Percentiles rank a stretch among this genome's conserved stretches.
Conservation (phyloP, 2,797 vertebrate species). For the Acanthurus tractus region DNA sequence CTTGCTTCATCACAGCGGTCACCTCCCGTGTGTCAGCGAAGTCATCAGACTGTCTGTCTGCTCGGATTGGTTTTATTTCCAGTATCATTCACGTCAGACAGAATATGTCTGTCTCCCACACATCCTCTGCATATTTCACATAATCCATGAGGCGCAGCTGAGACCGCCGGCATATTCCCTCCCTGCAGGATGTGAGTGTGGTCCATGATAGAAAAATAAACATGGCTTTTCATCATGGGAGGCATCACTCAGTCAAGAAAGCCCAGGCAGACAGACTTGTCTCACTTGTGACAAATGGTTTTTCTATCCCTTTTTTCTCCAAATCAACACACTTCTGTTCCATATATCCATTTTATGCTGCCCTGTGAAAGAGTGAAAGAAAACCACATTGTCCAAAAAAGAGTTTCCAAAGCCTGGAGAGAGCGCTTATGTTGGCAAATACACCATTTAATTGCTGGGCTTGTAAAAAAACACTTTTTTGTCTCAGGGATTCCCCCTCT, state of each 20-base stretch:
- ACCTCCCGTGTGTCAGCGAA: slow-evolving; percentile 56
- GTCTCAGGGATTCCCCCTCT: slow-evolving; percentile 74
- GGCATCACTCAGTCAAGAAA: slow-evolving; percentile 58
- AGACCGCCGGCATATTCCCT: slow-evolving; percentile 64
- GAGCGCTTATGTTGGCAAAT: slow-evolving; percentile 55
- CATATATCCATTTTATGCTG: slow-evolving; percentile 45
- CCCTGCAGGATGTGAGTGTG: slow-evolving; percentile 61
- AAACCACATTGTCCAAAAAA: slow-evolving; percentile 53
- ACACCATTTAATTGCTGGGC: slow-evolving; percentile 45
- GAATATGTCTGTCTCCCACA: slow-evolving; percentile 74
- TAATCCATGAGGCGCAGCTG: slow-evolving; percentile 74
- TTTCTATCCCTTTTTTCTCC: slow-evolving; percentile 28
- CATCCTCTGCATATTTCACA: slow-evolving; percentile 76
- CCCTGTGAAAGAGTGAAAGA: slow-evolving; percentile 40
- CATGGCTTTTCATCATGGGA: slow-evolving; percentile 73
- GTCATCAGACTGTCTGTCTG: slow-evolving; percentile 72
- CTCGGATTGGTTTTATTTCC: slow-evolving; percentile 66
- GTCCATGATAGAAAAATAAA: slow-evolving; percentile 74
- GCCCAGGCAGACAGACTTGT: slow-evolving; percentile 52
- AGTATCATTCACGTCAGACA: slow-evolving; percentile 64
- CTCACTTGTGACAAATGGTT: slow-evolving; percentile 35
- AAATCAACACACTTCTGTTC: slow-evolving; percentile 52
- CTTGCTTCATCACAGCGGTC: slow-evolving; percentile 32
- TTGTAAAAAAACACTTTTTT: slow-evolving; percentile 51
- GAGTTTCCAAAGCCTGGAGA: slow-evolving; percentile 37